Conservation (phyloP, 2,113 vertebrate genomes). For the Protobothrops mucrosquamatus region DNA sequence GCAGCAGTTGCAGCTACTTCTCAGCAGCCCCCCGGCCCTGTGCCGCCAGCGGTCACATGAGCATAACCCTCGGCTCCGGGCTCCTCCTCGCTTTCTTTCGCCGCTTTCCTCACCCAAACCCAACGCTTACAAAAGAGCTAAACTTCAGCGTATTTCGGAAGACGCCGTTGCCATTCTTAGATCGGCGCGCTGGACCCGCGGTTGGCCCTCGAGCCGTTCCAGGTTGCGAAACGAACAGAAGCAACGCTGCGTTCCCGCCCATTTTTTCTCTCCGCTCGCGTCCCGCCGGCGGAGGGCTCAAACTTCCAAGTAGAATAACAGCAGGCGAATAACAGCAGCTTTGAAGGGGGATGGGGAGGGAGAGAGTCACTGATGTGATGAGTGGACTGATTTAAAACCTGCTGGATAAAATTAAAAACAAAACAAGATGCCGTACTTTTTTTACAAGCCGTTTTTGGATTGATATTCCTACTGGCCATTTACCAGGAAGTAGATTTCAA, state of each 20-base stretch:
- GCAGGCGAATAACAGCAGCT: neutral
- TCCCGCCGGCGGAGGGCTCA: neutral
- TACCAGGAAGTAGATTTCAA: neutral
- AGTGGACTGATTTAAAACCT: neutral
- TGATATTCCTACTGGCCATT: neutral
- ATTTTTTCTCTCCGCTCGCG: neutral
- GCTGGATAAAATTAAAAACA: neutral
- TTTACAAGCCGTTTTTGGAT: neutral
- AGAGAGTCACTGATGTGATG: neutral
- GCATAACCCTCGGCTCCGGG: slow-evolving; percentile 26
- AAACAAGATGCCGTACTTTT: neutral
- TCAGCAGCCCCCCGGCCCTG: slow-evolving; percentile 36
- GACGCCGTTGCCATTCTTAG: neutral
- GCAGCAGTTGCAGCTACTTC: slow-evolving; percentile 36
- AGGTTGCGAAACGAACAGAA: neutral
- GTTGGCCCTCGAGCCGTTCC: neutral
- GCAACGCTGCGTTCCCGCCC: neutral
- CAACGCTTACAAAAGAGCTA: neutral
- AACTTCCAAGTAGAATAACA: neutral
- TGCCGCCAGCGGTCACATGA: slow-evolving; percentile 55
- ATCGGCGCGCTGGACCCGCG: neutral
- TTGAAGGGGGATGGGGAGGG: neutral
- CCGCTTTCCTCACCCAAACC: neutral
- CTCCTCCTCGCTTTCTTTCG: slow-evolving; percentile 27
- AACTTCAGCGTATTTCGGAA: neutral